These are phyloP conservation scores for Zaprionus africanus DNA, from an alignment of 1,140 invertebrate genomes.

Conservation along the genomic window DNA sequence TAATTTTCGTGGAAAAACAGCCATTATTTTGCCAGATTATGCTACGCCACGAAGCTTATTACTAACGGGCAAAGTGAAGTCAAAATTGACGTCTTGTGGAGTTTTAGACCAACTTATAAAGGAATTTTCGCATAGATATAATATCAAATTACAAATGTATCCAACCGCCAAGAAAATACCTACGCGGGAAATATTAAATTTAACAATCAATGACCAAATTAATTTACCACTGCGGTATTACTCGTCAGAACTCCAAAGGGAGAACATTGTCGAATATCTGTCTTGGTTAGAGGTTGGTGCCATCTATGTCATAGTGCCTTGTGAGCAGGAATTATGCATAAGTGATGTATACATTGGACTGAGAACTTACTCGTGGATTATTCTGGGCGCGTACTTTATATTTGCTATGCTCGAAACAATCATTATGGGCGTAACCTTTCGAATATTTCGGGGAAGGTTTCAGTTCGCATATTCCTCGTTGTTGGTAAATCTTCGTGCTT, in stretches of 20 bases:
- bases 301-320: constrained; percentile 39
- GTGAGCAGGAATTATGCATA: constrained; percentile 5
- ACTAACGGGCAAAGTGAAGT: neutral
- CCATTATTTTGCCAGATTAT: neutral
- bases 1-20: constrained; percentile 22
- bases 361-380: neutral
- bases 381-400: constrained; percentile 15
- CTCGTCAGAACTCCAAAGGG: neutral
- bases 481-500: constrained; percentile 39
- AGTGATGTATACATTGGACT: neutral
- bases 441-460: neutral
- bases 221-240: neutral
- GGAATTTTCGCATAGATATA: constrained; percentile 1
- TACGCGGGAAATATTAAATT: neutral
- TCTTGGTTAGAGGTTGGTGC: neutral
- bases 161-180: neutral
- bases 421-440: neutral
- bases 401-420: constrained; percentile 38
- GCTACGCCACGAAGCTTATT: neutral
- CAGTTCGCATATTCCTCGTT: neutral
- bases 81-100: neutral
- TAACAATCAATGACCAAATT: neutral
- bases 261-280: neutral
- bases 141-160: neutral
- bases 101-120: neutral